A percentile compares a stretch with the other conserved stretches of the same genome.
Evolutionary conservation across 2,797 vertebrate genomes (phyloP).

Genomic region (Dendrocincla tyrannina): DNA sequence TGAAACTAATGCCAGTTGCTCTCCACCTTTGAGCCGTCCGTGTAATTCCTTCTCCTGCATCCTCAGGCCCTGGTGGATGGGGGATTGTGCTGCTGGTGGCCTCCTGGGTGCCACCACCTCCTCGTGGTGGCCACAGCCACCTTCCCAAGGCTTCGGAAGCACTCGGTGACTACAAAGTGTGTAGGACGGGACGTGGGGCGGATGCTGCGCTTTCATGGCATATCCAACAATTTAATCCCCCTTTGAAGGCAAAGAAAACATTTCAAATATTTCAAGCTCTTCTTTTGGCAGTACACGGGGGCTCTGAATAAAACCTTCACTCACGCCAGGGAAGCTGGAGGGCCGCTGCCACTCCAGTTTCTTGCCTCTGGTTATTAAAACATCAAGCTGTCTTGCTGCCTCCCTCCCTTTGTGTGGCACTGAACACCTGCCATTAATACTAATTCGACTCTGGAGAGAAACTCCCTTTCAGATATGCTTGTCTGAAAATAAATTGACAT

Average conservation of each 20-base stretch:
- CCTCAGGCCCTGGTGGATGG: not conserved
- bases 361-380: slow-evolving; percentile 64
- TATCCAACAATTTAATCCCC: slow-evolving; percentile 51
- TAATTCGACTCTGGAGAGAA: slow-evolving; percentile 50
- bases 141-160: not conserved
- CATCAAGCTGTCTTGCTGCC: slow-evolving; percentile 62
- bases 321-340: slow-evolving; percentile 19
- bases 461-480: slow-evolving; percentile 66
- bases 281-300: slow-evolving; percentile 7
- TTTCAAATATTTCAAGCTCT: slow-evolving; percentile 30
- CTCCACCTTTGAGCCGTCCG: not conserved
- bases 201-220: not conserved
- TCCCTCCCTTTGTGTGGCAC: slow-evolving; percentile 53
- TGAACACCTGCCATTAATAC: slow-evolving; percentile 59
- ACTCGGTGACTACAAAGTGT: fast-evolving
- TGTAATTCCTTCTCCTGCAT: not conserved
- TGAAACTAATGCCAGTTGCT: not conserved
- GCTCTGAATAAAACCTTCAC: slow-evolving; percentile 64
- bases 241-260: slow-evolving; percentile 26
- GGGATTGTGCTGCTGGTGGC: not conserved
- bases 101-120: not conserved
- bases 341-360: slow-evolving; percentile 23
- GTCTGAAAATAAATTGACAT: slow-evolving; percentile 70
- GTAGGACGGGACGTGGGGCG: not conserved
- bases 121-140: fast-evolving